A percentile compares a stretch with the other conserved stretches of the same genome.
Evolutionary conservation across 2,888 invertebrate genomes (phyloP).

Genomic region (Keiferia lycopersicella): DNA sequence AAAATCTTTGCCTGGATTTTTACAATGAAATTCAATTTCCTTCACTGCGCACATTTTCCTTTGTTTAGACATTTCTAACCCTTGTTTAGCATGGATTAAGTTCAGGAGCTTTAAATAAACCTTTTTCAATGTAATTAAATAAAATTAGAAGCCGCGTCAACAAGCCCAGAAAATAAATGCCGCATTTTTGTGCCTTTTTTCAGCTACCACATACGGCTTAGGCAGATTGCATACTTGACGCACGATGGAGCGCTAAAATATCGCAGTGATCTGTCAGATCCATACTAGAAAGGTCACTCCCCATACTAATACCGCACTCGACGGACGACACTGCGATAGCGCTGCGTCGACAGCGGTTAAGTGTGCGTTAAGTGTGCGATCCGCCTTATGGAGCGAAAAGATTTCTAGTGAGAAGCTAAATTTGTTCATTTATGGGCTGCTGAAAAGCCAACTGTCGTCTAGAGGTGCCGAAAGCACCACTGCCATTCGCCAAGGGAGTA

Average conservation of each 20-base stretch:
- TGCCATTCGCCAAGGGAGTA: conserved; percentile 6
- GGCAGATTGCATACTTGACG: no score
- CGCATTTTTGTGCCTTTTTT: no score
- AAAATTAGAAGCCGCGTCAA: no score
- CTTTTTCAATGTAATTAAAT: not conserved
- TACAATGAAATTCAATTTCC: conserved; percentile 73
- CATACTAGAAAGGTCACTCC: no score
- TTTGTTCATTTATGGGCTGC: not conserved
- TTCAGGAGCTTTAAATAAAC: not conserved
- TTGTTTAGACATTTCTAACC: conserved; percentile 47
- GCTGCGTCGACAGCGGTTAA: no score
- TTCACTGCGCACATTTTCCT: conserved; percentile 56
- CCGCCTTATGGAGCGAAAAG: not conserved
- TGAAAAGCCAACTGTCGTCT: not conserved
- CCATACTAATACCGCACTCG: no score
- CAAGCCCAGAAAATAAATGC: no score
- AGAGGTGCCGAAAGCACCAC: not conserved
- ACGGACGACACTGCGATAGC: no score
- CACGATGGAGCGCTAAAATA: no score
- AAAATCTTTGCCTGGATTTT: conserved; percentile 66
- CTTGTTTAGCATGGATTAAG: conserved; percentile 34
- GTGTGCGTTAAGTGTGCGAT: no score
- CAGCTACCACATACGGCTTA: no score
- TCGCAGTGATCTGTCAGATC: no score
- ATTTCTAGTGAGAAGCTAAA: not conserved